These are phyloP conservation scores for Andrena flavipes DNA, from an alignment of 2,888 invertebrate genomes.

Conservation along the genomic window DNA sequence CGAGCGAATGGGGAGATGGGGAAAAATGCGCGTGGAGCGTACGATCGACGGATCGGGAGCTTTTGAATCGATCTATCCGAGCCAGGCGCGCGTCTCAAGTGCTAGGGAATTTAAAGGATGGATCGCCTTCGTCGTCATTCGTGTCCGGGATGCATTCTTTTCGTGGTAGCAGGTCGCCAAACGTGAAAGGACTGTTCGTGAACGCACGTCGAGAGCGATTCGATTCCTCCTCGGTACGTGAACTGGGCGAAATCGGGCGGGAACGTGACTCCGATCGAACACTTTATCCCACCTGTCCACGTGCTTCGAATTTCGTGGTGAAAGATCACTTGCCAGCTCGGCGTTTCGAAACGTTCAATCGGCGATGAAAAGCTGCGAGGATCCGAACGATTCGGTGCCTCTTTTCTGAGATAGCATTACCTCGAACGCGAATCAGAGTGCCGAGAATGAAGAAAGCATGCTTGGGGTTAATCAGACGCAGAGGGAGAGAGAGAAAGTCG, in stretches of 20 bases:
- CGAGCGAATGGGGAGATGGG: slow-evolving; percentile 33
- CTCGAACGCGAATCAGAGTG: slow-evolving; percentile 16
- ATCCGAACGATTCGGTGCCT: not conserved
- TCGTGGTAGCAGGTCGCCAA: slow-evolving; percentile 24
- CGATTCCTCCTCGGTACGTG: not conserved
- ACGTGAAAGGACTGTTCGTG: slow-evolving; percentile 25
- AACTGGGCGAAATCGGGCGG: slow-evolving; percentile 2
- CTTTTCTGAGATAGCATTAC: not conserved
- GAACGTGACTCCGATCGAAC: not conserved
- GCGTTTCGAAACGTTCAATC: not conserved
- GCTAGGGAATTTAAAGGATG: slow-evolving; percentile 13
- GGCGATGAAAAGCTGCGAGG: not conserved
- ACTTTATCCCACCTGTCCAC: slow-evolving; percentile 3
- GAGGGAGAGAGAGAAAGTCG: slow-evolving; percentile 60
- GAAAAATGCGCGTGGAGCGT: slow-evolving; percentile 6
- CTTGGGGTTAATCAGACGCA: slow-evolving; percentile 48
- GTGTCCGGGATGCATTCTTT: not conserved
- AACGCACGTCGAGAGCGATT: slow-evolving; percentile 17
- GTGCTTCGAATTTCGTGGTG: not conserved
- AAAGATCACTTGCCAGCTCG: not conserved
- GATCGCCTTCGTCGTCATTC: slow-evolving; percentile 8
- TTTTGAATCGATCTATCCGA: slow-evolving; percentile 11
- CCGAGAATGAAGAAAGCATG: slow-evolving; percentile 48
- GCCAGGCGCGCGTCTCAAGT: slow-evolving; percentile 12
- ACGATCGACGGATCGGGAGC: not conserved